phyloP scores from a whole-genome alignment of 1,140 invertebrate species.

The Adelges cooleyi region DNA sequence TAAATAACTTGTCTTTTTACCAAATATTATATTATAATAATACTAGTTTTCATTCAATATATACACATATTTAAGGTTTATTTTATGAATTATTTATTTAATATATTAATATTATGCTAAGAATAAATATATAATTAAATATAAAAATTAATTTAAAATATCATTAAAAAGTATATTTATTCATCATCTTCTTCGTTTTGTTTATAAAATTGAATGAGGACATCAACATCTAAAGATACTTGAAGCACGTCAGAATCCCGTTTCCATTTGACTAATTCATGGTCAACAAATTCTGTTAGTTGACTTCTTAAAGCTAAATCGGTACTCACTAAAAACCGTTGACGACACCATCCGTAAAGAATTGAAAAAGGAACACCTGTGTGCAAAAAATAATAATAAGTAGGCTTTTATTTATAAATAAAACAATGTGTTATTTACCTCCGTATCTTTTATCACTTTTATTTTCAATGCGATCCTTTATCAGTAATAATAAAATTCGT shows the following conservation, averaged over 20 bases:
- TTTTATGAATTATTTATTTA: not conserved
- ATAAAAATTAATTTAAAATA: not conserved
- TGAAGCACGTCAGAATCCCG: constrained; percentile 62
- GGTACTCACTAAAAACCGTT: constrained; percentile 78
- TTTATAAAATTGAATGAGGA: constrained; percentile 41
- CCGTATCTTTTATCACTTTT: constrained; percentile 56
- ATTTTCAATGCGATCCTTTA: constrained; percentile 65
- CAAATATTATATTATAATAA: constrained; percentile 19
- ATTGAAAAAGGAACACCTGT: constrained; percentile 76
- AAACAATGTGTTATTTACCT: constrained; percentile 43
- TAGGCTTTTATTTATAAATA: not conserved
- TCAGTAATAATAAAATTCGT: constrained; percentile 70
- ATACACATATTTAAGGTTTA: too few relatives aligned
- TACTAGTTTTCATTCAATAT: too few relatives aligned
- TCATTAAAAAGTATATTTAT: not conserved
- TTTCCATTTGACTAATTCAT: constrained; percentile 73
- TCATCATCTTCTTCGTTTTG: constrained; percentile 9
- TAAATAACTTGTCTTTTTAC: too few relatives aligned
- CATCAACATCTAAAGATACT: constrained; percentile 61
- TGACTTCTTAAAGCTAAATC: constrained; percentile 77
- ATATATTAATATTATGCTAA: too few relatives aligned
- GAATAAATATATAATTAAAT: not conserved
- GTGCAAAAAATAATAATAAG: constrained; percentile 32
- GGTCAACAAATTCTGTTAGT: constrained; percentile 85
- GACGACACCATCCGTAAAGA: constrained; percentile 68